Conservation (phyloP, 2,797 vertebrate genomes). For the Bovichtus variegatus region DNA sequence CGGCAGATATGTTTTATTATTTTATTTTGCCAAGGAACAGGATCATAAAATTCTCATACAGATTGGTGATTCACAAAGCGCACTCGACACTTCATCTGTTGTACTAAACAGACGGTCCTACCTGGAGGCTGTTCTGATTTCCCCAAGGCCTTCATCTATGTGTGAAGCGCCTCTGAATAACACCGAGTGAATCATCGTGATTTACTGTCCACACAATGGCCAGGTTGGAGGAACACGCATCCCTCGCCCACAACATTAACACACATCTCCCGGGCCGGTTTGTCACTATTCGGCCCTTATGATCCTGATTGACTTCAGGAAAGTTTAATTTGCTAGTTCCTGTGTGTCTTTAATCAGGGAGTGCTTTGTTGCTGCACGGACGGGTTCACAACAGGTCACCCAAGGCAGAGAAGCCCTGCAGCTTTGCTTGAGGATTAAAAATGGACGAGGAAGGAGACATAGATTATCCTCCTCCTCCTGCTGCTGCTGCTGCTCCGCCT, state of each 20-base stretch:
- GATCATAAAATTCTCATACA: conserved; percentile 45
- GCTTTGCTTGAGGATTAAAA: conserved; percentile 77
- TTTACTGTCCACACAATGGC: conserved; percentile 62
- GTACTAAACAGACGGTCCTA: conserved; percentile 50
- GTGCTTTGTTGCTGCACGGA: conserved; percentile 31
- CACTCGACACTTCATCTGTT: conserved; percentile 43
- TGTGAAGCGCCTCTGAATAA: conserved; percentile 68
- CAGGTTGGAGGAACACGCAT: conserved; percentile 62
- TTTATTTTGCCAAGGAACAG: conserved; percentile 18
- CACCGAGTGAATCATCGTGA: conserved; percentile 68
- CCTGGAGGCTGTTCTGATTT: conserved; percentile 69
- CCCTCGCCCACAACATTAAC: conserved; percentile 45
- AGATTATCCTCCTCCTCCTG: conserved; percentile 68
- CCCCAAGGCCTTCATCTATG: conserved; percentile 64
- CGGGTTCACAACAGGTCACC: conserved; percentile 50
- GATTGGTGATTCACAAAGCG: conserved; percentile 55
- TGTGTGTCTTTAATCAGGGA: conserved; percentile 48
- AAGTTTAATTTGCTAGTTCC: conserved; percentile 33
- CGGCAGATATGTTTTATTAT: neutral
- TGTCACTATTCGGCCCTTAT: conserved; percentile 11
- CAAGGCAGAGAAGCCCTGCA: conserved; percentile 37
- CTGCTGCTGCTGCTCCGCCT: conserved; percentile 28
- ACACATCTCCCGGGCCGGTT: conserved; percentile 27
- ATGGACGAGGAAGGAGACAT: conserved; percentile 49
- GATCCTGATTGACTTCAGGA: conserved; percentile 33